Base-by-base conservation (phyloP, 2,888 invertebrate genomes). In the Dolomedes plantarius region DNA sequence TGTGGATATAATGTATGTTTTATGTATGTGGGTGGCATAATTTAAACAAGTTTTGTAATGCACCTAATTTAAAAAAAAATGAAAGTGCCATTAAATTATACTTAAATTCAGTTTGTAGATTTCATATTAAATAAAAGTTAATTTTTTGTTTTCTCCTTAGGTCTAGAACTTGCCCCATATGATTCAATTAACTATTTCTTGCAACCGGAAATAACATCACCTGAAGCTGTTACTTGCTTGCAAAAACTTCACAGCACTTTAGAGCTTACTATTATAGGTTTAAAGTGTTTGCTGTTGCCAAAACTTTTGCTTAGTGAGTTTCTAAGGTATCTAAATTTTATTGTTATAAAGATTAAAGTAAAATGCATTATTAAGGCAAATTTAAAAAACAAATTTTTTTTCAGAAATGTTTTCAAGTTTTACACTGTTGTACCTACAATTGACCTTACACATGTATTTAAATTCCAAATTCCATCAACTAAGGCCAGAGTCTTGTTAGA, bases 401-500 rank as follows among this genome's bases (percentile, higher is more conserved):
- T 23, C 32, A 81, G 80, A 32, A 74, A 50, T 16, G 50, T 56
- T 64, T n/a, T 81, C 7, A 56, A 50, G 29, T 31, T 74, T 67
- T 81, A 81, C 50, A 13, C 39, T n/a, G 11, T 62, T 36, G 68
- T 68, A 62, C 50, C 41, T 36, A 74, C 50, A 19, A 74, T 74
- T 56, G 80, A 81, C 68, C 23, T 81, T 11, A 36, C 73, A 27
- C 80, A 81, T 29, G 23, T 74, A 19, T 81, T 81, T 56, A 56
- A 16, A 29, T 81, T 81, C 56, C 65, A 73, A 36, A 68, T 81
- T 39, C 68, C 74, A 28, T 13, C 56, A 28, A 9, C 6, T 6
- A 62, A 68, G 29, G 68, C 68, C 50, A 71, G 56, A 5, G 19
- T 32, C n/a, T 31, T 81, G 13, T 41, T 81, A 28, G 23, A 73